phyloP scores from a whole-genome alignment of 2,888 invertebrate genomes.

The Taphrorychus bicolor region DNA sequence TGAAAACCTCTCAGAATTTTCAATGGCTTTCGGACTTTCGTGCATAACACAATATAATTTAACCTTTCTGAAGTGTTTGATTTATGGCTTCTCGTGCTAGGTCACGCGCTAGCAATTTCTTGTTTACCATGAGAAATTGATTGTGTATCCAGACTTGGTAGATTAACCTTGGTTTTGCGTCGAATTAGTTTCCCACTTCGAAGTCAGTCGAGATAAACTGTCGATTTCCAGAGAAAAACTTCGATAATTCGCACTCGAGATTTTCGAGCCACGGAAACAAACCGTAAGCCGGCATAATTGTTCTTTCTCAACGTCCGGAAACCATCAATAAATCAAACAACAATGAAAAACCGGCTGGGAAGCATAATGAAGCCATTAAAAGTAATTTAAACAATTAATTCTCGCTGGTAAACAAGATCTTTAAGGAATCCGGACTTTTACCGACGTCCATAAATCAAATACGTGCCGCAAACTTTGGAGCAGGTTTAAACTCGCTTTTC shows the following conservation, averaged over 20 bases:
- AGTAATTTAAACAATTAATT: conserved; percentile 15
- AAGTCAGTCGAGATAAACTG: not conserved
- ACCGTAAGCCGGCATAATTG: not conserved
- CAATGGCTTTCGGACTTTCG: conserved; percentile 30
- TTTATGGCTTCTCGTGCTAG: conserved; percentile 23
- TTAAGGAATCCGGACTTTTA: not conserved
- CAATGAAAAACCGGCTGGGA: not conserved
- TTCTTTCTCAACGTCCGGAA: not conserved
- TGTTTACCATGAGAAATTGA: conserved; percentile 26
- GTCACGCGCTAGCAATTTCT: conserved; percentile 17
- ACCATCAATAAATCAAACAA: not conserved
- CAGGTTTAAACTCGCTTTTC: not conserved
- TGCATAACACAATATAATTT: conserved; percentile 33
- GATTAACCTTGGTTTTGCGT: conserved; percentile 8
- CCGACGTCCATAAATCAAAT: conserved; percentile 26
- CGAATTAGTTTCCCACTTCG: conserved; percentile 2
- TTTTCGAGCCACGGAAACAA: not conserved
- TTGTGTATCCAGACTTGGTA: conserved; percentile 19
- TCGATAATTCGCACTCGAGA: not conserved
- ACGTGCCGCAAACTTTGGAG: conserved; percentile 3
- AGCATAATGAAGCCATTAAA: conserved; percentile 9
- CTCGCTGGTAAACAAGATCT: conserved; percentile 22
- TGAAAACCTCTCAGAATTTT: conserved; percentile 33
- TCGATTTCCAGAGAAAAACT: not conserved
- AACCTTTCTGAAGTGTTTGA: conserved; percentile 27